These are phyloP conservation scores for Drosophila parthenogenetica DNA, from an alignment of 2,888 invertebrate genomes.

Conservation along the genomic window DNA sequence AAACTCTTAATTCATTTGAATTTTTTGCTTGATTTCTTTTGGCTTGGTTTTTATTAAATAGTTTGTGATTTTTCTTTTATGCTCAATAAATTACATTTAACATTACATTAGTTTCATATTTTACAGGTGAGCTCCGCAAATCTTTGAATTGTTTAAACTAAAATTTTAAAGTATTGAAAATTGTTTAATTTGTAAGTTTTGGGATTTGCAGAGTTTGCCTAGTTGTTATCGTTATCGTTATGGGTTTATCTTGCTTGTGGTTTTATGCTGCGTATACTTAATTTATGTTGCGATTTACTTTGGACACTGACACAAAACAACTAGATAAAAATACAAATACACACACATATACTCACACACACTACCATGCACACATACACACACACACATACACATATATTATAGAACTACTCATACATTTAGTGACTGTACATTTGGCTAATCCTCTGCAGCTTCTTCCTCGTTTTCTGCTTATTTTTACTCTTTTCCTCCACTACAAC, in stretches of 20 bases:
- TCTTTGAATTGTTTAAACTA: background rate
- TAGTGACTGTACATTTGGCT: constrained; percentile 73
- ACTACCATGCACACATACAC: constrained; percentile 3
- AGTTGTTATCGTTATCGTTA: constrained; percentile 28
- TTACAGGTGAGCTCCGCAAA: constrained; percentile 1
- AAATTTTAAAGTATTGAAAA: background rate
- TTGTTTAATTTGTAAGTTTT: background rate
- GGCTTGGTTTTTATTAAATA: constrained; percentile 46
- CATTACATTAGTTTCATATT: constrained; percentile 53
- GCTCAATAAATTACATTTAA: constrained; percentile 73
- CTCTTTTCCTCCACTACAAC: constrained; percentile 15
- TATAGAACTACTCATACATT: constrained; percentile 51
- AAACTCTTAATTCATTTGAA: constrained; percentile 29
- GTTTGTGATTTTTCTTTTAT: constrained; percentile 32
- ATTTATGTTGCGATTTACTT: constrained; percentile 44
- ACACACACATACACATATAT: constrained; percentile 11
- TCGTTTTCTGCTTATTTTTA: background rate
- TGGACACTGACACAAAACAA: constrained; percentile 67
- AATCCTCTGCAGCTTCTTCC: constrained; percentile 26
- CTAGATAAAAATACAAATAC: constrained; percentile 53
- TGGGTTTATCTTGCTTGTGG: constrained; percentile 13
- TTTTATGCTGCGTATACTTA: constrained; percentile 17
- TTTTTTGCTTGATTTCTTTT: constrained; percentile 51
- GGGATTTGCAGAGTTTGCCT: background rate
- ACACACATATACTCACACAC: constrained; percentile 10